Evolutionary conservation across 2,797 vertebrate species (phyloP).

Genomic region (Pitangus sulphuratus): DNA sequence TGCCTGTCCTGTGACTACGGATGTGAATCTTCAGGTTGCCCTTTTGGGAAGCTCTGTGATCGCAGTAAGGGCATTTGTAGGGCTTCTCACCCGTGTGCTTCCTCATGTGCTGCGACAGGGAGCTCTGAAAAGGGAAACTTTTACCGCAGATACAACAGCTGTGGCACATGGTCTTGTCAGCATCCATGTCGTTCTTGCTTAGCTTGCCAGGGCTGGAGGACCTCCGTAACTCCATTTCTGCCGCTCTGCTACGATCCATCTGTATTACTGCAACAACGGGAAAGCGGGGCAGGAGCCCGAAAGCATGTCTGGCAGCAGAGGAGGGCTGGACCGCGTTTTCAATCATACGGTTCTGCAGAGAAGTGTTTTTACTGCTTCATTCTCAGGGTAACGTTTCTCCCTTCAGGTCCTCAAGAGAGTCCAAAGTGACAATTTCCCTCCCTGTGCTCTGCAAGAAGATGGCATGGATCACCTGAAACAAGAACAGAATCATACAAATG

Average conservation of each 20-base stretch:
- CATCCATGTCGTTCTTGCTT: slow-evolving; percentile 76
- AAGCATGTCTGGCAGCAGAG: slow-evolving; percentile 25
- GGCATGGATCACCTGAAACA: slow-evolving; percentile 69
- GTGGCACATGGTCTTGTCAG: slow-evolving; percentile 81
- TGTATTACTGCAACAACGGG: slow-evolving; percentile 25
- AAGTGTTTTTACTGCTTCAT: slow-evolving; percentile 67
- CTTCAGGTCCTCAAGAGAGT: neutral
- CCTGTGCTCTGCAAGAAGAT: neutral
- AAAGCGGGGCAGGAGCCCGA: neutral
- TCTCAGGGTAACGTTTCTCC: neutral
- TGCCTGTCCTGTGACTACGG: slow-evolving; percentile 91
- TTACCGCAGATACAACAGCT: slow-evolving; percentile 93
- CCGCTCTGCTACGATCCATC: slow-evolving; percentile 82
- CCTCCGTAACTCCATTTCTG: slow-evolving; percentile 82
- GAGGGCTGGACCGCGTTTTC: neutral
- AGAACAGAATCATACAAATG: slow-evolving; percentile 29
- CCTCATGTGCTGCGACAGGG: slow-evolving; percentile 95
- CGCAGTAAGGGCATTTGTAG: slow-evolving; percentile 97
- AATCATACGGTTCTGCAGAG: slow-evolving; percentile 45
- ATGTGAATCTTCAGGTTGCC: slow-evolving; percentile 96
- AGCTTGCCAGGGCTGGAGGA: slow-evolving; percentile 77
- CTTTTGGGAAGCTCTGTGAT: slow-evolving; percentile 95
- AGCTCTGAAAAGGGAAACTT: slow-evolving; percentile 95
- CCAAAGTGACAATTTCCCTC: neutral
- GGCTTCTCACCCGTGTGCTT: slow-evolving; percentile 94